A percentile compares a stretch with the other conserved stretches of the same genome.
Evolutionary conservation across 2,797 vertebrate genomes (phyloP).

Genomic region (Naso thynnoides): DNA sequence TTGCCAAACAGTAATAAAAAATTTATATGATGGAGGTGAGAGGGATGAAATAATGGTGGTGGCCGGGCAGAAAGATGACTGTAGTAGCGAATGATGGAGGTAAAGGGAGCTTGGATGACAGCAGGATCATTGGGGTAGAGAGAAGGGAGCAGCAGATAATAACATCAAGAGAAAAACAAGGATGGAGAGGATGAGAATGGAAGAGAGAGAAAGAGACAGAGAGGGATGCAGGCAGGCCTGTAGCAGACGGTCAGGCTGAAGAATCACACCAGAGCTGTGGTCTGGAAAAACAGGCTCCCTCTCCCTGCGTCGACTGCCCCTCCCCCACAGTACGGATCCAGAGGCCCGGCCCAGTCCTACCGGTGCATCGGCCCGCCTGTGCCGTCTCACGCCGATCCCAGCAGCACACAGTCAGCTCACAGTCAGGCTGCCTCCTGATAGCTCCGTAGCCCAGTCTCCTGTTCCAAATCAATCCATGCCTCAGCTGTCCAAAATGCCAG

Average conservation of each 20-base stretch:
- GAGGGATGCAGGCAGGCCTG: constrained; percentile 70
- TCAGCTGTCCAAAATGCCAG: constrained; percentile 64
- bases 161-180: constrained; percentile 57
- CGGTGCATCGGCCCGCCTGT: constrained; percentile 73
- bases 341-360: constrained; percentile 82
- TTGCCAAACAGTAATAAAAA: constrained; percentile 53
- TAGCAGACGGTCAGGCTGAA: constrained; percentile 70
- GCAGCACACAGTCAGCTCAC: constrained; percentile 55
- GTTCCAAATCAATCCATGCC: constrained; percentile 71
- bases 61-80: constrained; percentile 47
- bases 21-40: constrained; percentile 54
- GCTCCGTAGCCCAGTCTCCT: constrained; percentile 52
- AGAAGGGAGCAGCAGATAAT: constrained; percentile 35
- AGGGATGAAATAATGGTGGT: constrained; percentile 37
- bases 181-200: constrained; percentile 54
- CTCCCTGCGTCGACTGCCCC: constrained; percentile 79
- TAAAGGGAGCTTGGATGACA: constrained; percentile 58
- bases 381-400: constrained; percentile 61
- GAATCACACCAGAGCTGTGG: constrained; percentile 73
- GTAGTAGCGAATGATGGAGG: constrained; percentile 41
- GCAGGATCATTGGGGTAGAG: constrained; percentile 58
- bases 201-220: constrained; percentile 52
- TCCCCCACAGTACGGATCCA: constrained; percentile 83
- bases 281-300: constrained; percentile 82
- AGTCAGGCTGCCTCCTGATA: constrained; percentile 57